These are phyloP conservation scores for Bos javanicus DNA, from an alignment of 2,113 vertebrate species.

Conservation along the genomic window DNA sequence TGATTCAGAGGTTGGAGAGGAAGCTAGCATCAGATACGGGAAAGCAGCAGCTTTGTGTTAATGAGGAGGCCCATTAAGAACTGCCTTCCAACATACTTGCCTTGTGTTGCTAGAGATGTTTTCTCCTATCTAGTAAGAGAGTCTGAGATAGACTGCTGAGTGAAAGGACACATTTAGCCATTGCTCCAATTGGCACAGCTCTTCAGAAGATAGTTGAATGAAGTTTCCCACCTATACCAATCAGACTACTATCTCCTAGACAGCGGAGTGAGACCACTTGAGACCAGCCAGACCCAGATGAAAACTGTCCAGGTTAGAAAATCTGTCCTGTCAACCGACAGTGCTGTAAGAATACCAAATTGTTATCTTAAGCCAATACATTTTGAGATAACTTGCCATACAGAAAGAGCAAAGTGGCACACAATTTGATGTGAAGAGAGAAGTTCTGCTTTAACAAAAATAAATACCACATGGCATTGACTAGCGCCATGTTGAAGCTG, in stretches of 20 bases:
- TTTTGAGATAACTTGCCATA: neutral
- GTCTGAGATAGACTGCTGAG: neutral
- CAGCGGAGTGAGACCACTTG: neutral
- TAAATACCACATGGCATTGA: neutral
- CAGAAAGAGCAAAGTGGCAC: neutral
- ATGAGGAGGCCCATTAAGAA: neutral
- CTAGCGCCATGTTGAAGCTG: neutral
- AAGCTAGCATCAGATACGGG: neutral
- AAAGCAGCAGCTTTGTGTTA: neutral
- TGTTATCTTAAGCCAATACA: neutral
- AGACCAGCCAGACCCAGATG: neutral
- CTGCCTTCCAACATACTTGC: neutral
- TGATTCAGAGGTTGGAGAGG: neutral
- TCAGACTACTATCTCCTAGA: neutral
- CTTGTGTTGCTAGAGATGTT: neutral
- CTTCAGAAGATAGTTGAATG: neutral
- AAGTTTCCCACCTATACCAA: neutral
- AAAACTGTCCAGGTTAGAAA: neutral
- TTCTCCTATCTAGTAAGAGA: neutral
- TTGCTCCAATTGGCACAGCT: neutral
- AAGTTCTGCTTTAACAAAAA: neutral
- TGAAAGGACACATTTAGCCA: neutral
- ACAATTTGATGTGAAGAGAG: neutral
- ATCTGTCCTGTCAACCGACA: neutral
- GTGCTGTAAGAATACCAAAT: neutral